Evolutionary conservation across 30 jellyfish, hydroid and myxozoan species (phyloP).

Genomic region (Sanderia malayensis): DNA sequence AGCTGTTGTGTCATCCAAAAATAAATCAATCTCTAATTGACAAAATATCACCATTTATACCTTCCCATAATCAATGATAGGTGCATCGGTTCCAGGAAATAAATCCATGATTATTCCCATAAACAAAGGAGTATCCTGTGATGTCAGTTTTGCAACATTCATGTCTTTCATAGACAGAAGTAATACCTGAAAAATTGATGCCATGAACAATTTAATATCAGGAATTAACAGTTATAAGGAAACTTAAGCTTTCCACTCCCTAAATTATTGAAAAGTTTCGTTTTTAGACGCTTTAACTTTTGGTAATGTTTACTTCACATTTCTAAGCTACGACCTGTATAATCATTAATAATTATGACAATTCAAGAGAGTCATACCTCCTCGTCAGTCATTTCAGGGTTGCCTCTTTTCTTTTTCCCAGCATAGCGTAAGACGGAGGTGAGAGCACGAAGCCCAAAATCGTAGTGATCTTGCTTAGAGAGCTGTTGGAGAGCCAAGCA

Average conservation of each 20-base stretch:
- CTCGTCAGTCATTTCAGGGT: slow-evolving; percentile 92
- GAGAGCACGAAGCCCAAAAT: slow-evolving; percentile 97
- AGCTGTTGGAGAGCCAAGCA: slow-evolving; percentile 97
- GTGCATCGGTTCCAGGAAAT: slow-evolving; percentile 97
- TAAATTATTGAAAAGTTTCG: no score
- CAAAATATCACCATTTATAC: no score
- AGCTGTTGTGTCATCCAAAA: background rate
- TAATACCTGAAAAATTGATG: no score
- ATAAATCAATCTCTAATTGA: background rate
- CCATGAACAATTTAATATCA: no score
- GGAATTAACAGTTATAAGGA: no score
- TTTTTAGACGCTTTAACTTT: no score
- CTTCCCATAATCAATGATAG: slow-evolving; percentile 91
- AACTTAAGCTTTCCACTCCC: no score
- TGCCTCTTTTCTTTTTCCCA: slow-evolving; percentile 94
- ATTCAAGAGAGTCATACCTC: no score
- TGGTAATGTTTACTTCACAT: no score
- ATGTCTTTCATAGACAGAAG: slow-evolving; percentile 97
- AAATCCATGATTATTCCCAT: slow-evolving; percentile 92
- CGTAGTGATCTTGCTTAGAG: slow-evolving; percentile 98
- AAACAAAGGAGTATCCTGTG: slow-evolving; percentile 93
- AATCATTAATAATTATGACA: no score
- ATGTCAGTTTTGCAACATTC: slow-evolving; percentile 97
- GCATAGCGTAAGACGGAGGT: slow-evolving; percentile 98
- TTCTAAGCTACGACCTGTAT: no score